Base-by-base conservation (phyloP, 2,113 vertebrate genomes). In the Pseudorectes ferrugineus region DNA sequence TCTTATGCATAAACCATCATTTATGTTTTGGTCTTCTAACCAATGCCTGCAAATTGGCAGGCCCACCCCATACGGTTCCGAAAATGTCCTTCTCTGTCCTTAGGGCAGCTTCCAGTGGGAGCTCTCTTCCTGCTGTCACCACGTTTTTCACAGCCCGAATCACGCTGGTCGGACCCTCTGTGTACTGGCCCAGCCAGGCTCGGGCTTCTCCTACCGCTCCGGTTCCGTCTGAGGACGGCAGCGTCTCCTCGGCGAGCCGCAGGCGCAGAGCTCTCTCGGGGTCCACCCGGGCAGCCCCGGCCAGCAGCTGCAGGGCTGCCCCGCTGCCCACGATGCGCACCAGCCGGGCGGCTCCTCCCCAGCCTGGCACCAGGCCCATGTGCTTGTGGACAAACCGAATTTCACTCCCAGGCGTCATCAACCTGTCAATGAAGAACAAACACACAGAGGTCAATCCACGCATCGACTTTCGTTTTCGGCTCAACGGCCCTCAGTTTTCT, bases 341-440 rank as follows among this genome's bases (percentile, higher is more conserved):
- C 20, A 99, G 98, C 83, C 99, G 97, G 1, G 98, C 96, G 3
- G 97, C 97, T 24, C 99, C 99, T 4, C 99, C 99, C 99, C 99
- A 99, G 85, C 99, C 99, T 8, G 99, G 99, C 57, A 99, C 98
- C 96, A 99, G 97, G 10, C 99, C 99, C 99, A 99, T 99, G 65
- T 98, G 98, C 97, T 99, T 99, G 74, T 99, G 99, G 80, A 99
- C 99, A 94, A 99, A 99, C 76, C 99, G 98, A 94, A 99, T 99
- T 82, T 99, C 98, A 52, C 99, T 99, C 58, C 96, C 98, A 11
- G 97, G 79, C 6, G 98, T 97, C 99, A 99, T 99, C 94, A 99
- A 96, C 93, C 99, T 99, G 96, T 7, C 85, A 82, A 65, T 35
- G 8, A 93, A 61, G 87, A 94, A 73, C n/a, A 96, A 62, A 57